A percentile compares a stretch with the other conserved stretches of the same genome.
Evolutionary conservation across 2,888 invertebrate species (phyloP).

Genomic region (Leptinotarsa juncta): DNA sequence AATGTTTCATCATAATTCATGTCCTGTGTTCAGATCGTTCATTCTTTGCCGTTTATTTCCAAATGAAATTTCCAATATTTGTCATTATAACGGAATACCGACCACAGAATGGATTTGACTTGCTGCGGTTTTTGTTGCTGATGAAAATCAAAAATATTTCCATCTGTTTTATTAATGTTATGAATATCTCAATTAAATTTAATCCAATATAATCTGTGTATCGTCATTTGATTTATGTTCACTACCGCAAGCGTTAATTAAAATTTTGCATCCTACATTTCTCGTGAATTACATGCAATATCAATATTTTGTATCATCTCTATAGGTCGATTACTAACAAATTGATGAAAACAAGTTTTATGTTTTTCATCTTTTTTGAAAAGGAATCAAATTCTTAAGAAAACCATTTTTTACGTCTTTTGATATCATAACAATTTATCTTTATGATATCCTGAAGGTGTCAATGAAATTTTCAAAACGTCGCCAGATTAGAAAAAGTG

Average conservation of each 20-base stretch:
- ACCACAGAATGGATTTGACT: slow-evolving; percentile 55
- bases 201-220: slow-evolving; percentile 43
- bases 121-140: slow-evolving; percentile 52
- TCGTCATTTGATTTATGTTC: slow-evolving; percentile 48
- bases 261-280: slow-evolving; percentile 47
- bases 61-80: slow-evolving; percentile 47
- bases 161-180: slow-evolving; percentile 52
- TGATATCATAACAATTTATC: too few relatives aligned
- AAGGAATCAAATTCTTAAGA: too few relatives aligned
- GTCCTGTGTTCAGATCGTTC: background rate
- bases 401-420: too few relatives aligned
- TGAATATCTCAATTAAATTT: slow-evolving; percentile 50
- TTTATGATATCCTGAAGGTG: too few relatives aligned
- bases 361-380: too few relatives aligned
- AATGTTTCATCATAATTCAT: slow-evolving; percentile 9
- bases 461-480: too few relatives aligned
- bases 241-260: slow-evolving; percentile 51
- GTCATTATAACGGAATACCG: slow-evolving; percentile 46
- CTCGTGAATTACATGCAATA: slow-evolving; percentile 29
- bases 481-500: too few relatives aligned
- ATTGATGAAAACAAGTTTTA: background rate
- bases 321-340: background rate
- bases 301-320: slow-evolving; percentile 25
- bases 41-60: slow-evolving; percentile 29
- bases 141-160: slow-evolving; percentile 55